Evolutionary conservation across 2,888 invertebrate genomes (phyloP).

Genomic region (Lasius platythorax): DNA sequence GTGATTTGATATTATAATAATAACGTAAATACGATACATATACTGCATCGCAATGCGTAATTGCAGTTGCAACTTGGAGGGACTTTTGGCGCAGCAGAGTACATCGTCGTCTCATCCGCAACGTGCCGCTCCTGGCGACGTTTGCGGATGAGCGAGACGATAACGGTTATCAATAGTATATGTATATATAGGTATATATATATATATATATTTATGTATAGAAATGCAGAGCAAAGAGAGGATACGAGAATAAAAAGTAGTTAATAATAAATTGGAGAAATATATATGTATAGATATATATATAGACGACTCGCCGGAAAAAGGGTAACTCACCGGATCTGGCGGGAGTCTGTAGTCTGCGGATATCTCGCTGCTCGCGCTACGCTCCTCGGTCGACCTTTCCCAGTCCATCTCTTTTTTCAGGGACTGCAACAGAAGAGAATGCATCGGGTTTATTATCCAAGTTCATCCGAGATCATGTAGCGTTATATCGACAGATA

Average conservation of each 20-base stretch:
- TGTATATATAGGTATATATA: constrained; percentile 39
- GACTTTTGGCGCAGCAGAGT: constrained; percentile 33
- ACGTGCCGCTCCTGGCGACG: constrained; percentile 71
- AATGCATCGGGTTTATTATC: constrained; percentile 57
- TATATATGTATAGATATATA: constrained; percentile 51
- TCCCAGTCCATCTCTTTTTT: constrained; percentile 97
- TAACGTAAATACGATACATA: constrained; percentile 64
- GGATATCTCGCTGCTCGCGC: constrained; percentile 91
- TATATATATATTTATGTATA: constrained; percentile 75
- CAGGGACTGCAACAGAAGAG: constrained; percentile 90
- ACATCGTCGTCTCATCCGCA: constrained; percentile 73
- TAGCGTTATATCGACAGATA: constrained; percentile 1
- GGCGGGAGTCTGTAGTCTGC: constrained; percentile 93
- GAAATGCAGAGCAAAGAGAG: constrained; percentile 84
- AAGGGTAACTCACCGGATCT: constrained; percentile 91
- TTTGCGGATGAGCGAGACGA: constrained; percentile 78
- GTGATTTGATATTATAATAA: constrained; percentile 55
- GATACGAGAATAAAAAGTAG: constrained; percentile 79
- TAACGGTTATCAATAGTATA: constrained; percentile 66
- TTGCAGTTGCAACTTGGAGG: constrained; percentile 67
- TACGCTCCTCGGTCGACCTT: constrained; percentile 91
- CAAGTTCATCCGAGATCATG: constrained; percentile 23
- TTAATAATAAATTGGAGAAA: constrained; percentile 76
- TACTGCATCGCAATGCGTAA: constrained; percentile 71
- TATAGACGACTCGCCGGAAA: constrained; percentile 69